phyloP scores from a whole-genome alignment of 1,140 invertebrate species.

The Paraescarpia echinospica region DNA sequence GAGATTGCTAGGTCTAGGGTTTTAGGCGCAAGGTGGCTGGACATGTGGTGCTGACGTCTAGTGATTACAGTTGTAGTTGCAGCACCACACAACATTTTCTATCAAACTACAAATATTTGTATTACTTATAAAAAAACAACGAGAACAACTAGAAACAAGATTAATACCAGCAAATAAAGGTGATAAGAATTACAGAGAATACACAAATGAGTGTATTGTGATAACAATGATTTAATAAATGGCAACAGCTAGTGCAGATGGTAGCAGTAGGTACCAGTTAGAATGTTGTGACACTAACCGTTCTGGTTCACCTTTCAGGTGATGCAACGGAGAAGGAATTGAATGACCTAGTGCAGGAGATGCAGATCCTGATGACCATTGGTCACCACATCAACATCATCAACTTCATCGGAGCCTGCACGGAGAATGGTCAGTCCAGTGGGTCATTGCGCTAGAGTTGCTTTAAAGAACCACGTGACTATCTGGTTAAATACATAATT shows the following conservation, averaged over 20 bases:
- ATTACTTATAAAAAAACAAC: no score
- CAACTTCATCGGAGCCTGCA: constrained; percentile 90
- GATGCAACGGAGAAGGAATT: constrained; percentile 91
- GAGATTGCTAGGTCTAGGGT: background rate
- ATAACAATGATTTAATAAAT: background rate
- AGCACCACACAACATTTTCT: background rate
- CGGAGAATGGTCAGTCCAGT: constrained; percentile 59
- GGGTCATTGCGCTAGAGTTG: background rate
- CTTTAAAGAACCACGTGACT: background rate
- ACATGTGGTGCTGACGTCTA: background rate
- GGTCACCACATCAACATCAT: constrained; percentile 95
- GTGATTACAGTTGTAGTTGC: background rate
- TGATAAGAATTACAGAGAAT: no score
- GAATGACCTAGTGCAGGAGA: constrained; percentile 91
- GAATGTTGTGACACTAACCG: background rate
- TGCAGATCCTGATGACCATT: constrained; percentile 98
- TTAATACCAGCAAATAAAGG: no score
- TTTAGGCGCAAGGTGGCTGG: background rate
- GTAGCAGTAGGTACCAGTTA: no score
- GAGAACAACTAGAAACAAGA: no score
- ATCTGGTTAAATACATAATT: no score
- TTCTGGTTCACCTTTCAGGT: constrained; percentile 62
- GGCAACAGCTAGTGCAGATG: background rate
- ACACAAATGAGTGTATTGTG: no score
- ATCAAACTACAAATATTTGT: no score